Base-by-base conservation (phyloP, 2,797 vertebrate species). In the Peromyscus melanophrys region DNA sequence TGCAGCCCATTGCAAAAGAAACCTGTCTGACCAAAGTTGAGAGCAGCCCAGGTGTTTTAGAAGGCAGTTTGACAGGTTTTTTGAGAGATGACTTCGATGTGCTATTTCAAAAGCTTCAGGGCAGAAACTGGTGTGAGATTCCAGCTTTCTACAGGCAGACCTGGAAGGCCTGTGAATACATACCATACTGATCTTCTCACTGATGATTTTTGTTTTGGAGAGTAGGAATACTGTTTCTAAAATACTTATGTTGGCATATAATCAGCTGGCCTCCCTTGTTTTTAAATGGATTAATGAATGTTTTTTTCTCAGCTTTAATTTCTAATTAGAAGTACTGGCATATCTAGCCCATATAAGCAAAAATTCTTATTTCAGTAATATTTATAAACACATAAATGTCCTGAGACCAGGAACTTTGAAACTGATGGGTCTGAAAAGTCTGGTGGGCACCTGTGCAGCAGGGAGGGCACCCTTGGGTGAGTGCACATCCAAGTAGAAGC, bases 401-500 rank as follows among this genome's bases (percentile, higher is more conserved):
- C 67, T 81, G 25, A 83, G 57, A 78, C 0, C n/a, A 19, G 52
- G 63, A 93, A 27, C 1, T 46, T 92, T 87, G 52, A 90, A 82
- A 89, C 25, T 12, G 0, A n/a, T 12, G 52, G 7, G 82, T 40
- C 17, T 31, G 73, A 23, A 6, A 90, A 76, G 34, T 88, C 52
- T 63, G 71, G 14, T 59, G 21, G 46, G 25, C n/a, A 67, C 29
- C 9, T 43, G 1, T 23, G 34, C 0, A 37, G 7, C 9, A 37
- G 14, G 19, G 19, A 80, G 11, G 11, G 4, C 43, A 5, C 23
- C 37, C 34, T 40, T 59, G 67, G 61, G 21, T 76, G 75, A 65
- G 71, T 61, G 25, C 34, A 4, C 29, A 92, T 90, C 75, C 11
- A 96, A 90, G 46, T 76, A 84, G 83, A 89, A 94, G 5, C 29